A percentile compares a stretch with the other conserved stretches of the same genome.
Evolutionary conservation across 2,113 vertebrate species (phyloP).

Genomic region (Mustela nigripes): DNA sequence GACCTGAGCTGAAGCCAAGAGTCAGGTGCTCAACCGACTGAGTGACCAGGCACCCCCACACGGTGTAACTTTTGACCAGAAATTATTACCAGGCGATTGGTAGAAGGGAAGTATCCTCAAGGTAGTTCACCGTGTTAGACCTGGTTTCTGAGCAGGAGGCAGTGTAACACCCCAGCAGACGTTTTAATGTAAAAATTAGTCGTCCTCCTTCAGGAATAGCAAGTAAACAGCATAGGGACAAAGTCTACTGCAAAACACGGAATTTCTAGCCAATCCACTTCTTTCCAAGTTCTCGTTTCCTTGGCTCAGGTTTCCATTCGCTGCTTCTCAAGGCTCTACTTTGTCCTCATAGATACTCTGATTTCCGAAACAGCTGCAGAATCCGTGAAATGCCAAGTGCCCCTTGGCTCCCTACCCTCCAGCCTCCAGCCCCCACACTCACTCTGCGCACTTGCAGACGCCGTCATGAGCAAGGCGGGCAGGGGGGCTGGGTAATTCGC

Average conservation of each 20-base stretch:
- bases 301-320: slow-evolving; percentile 96
- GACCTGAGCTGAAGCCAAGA: background rate
- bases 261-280: slow-evolving; percentile 85
- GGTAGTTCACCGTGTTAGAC: background rate
- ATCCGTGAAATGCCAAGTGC: slow-evolving; percentile 86
- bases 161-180: background rate
- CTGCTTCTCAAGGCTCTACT: slow-evolving; percentile 95
- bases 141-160: background rate
- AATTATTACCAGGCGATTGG: background rate
- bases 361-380: slow-evolving; percentile 94
- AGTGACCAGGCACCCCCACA: background rate
- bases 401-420: rapidly evolving
- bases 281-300: slow-evolving; percentile 94
- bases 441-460: background rate
- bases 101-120: background rate
- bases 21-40: background rate
- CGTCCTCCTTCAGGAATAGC: background rate
- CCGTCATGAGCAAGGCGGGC: background rate
- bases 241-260: slow-evolving; percentile 49
- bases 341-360: slow-evolving; percentile 94
- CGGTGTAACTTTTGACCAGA: background rate
- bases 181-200: background rate
- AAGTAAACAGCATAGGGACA: background rate
- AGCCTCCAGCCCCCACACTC: background rate
- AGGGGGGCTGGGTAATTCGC: background rate